phyloP scores from a whole-genome alignment of 2,888 invertebrate genomes.

The Cactoblastis cactorum region DNA sequence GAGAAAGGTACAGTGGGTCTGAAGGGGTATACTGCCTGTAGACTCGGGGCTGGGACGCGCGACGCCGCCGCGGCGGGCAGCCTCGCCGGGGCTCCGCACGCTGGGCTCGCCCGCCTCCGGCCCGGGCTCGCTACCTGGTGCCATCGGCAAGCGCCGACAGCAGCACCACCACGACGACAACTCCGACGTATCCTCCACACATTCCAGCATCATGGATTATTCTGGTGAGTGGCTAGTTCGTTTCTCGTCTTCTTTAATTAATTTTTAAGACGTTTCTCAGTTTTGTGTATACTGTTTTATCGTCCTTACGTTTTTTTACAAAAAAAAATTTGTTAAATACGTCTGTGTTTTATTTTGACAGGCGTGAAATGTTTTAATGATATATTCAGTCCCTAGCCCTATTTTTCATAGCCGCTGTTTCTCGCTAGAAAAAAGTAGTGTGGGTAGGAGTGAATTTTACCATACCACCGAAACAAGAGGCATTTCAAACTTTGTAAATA shows the following conservation, averaged over 20 bases:
- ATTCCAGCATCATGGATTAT: slow-evolving; percentile 92
- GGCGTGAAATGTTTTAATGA: too few relatives aligned
- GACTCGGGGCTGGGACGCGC: slow-evolving; percentile 93
- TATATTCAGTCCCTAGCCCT: too few relatives aligned
- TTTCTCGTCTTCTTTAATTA: neutral
- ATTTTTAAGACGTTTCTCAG: too few relatives aligned
- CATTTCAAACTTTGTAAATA: too few relatives aligned
- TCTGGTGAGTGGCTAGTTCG: slow-evolving; percentile 85
- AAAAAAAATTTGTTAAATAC: too few relatives aligned
- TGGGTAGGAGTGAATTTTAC: too few relatives aligned
- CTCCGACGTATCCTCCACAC: slow-evolving; percentile 91
- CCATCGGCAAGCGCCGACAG: slow-evolving; percentile 86
- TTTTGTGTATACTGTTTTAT: too few relatives aligned
- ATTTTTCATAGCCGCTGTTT: too few relatives aligned
- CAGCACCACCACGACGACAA: slow-evolving; percentile 87
- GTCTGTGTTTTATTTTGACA: too few relatives aligned
- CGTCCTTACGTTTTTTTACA: too few relatives aligned
- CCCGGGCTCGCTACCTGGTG: slow-evolving; percentile 90
- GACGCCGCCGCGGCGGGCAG: slow-evolving; percentile 91
- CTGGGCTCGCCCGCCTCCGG: slow-evolving; percentile 87
- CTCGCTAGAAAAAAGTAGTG: too few relatives aligned
- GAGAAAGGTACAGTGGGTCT: neutral
- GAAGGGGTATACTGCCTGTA: slow-evolving; percentile 35
- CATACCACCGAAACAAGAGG: too few relatives aligned
- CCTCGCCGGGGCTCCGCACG: slow-evolving; percentile 91